Percentiles rank a stretch among this genome's conserved stretches.
These are phyloP conservation scores for Drosophila insularis DNA, from an alignment of 1,140 invertebrate genomes.

Conservation along the genomic window DNA sequence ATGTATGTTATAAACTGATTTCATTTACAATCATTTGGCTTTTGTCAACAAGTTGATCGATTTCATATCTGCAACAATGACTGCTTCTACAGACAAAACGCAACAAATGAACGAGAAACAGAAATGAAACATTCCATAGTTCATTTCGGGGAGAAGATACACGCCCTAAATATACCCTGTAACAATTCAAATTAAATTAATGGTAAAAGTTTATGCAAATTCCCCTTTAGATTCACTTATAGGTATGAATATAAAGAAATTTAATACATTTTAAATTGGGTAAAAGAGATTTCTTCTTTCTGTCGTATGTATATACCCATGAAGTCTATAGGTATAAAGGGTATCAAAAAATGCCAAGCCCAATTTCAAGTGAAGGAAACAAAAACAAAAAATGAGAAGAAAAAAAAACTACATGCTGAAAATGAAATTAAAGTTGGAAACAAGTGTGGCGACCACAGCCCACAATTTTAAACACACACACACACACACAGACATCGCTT, in stretches of 20 bases:
- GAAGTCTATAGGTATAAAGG: background rate
- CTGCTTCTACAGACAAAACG: background rate
- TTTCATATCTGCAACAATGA: constrained; percentile 6
- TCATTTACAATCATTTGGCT: constrained; percentile 4
- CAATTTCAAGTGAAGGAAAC: constrained; percentile 1
- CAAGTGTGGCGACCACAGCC: constrained; percentile 19
- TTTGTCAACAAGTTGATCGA: constrained; percentile 9
- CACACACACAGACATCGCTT: background rate
- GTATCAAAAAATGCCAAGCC: constrained; percentile 7
- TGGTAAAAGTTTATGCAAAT: too few relatives aligned
- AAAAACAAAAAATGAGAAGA: too few relatives aligned
- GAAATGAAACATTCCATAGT: background rate
- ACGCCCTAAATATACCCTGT: background rate
- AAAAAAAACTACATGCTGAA: constrained; percentile 8
- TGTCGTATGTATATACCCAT: background rate
- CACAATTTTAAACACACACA: constrained; percentile 5
- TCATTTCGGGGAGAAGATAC: background rate
- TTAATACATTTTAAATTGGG: too few relatives aligned
- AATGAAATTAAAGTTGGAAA: constrained; percentile 19
- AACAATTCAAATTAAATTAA: background rate
- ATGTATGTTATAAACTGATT: constrained; percentile 8
- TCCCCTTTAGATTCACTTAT: too few relatives aligned
- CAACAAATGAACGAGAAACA: background rate
- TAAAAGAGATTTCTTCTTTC: too few relatives aligned
- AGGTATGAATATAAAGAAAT: too few relatives aligned